phyloP scores from a whole-genome alignment of 64 coral and sea anemone species.

The Acropora yongei region DNA sequence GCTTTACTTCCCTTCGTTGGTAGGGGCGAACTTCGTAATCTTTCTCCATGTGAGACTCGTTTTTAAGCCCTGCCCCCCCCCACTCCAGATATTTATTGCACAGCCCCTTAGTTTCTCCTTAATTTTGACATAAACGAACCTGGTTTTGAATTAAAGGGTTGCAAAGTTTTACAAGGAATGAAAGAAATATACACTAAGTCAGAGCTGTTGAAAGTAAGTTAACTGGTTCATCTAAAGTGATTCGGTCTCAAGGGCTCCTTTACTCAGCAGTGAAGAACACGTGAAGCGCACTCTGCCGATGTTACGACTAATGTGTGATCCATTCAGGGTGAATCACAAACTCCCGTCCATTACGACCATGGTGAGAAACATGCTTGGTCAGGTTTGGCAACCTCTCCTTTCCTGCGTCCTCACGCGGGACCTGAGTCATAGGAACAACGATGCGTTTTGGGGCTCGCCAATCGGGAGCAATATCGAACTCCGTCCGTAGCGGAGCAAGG shows the following conservation, averaged over 20 bases:
- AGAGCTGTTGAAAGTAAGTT: too few species aligned
- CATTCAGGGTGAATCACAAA: constrained; percentile 80
- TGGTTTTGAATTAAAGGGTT: too few species aligned
- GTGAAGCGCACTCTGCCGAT: neutral
- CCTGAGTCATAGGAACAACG: constrained; percentile 79
- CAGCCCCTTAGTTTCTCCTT: too few species aligned
- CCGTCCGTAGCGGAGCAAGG: constrained; percentile 40
- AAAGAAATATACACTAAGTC: neutral
- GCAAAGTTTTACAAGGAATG: neutral
- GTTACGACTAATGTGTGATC: constrained; percentile 10
- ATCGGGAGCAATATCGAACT: constrained; percentile 74
- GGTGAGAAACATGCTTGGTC: constrained; percentile 1
- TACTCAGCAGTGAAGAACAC: neutral
- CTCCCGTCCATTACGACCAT: constrained; percentile 17
- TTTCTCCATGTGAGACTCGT: too few species aligned
- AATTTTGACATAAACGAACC: too few species aligned
- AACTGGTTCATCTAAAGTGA: too few species aligned
- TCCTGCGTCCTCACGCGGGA: constrained; percentile 28
- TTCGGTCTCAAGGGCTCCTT: too few species aligned
- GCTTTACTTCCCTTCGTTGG: too few species aligned
- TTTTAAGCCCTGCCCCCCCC: too few species aligned
- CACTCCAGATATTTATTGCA: too few species aligned
- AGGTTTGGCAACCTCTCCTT: constrained; percentile 9
- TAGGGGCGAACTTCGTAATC: too few species aligned
- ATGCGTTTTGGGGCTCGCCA: constrained; percentile 68